A percentile compares a stretch with the other conserved stretches of the same genome.
Conservation (phyloP, 2,797 vertebrate species). For the Craterocephalus amniculus region DNA sequence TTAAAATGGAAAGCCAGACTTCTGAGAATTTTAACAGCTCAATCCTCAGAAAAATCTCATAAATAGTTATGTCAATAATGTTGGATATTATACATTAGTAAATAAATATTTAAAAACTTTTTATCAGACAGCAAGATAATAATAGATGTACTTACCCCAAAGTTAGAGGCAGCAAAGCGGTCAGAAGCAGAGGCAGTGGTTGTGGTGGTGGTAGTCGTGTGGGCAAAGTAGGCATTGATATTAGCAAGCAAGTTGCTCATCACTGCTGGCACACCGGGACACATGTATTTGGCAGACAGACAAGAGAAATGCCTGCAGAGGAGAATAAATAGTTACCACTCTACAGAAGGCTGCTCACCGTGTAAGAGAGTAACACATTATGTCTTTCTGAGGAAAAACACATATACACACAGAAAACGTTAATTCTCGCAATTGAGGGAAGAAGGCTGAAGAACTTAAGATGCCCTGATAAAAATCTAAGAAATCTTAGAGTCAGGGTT, state of each 20-base stretch:
- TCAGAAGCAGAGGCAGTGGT: slow-evolving; percentile 94
- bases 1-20: slow-evolving; percentile 23
- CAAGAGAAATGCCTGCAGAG: slow-evolving; percentile 94
- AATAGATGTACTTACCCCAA: slow-evolving; percentile 86
- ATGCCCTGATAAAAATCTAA: neutral
- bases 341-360: neutral
- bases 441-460: neutral
- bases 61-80: slow-evolving; percentile 2
- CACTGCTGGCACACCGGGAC: slow-evolving; percentile 94
- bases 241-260: slow-evolving; percentile 98
- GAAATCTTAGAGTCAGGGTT: neutral
- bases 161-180: slow-evolving; percentile 96
- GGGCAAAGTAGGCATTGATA: slow-evolving; percentile 97
- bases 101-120: neutral
- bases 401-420: slow-evolving; percentile 5
- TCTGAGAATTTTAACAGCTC: slow-evolving; percentile 24
- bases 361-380: neutral
- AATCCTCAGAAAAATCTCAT: slow-evolving; percentile 17
- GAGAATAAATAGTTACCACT: slow-evolving; percentile 58
- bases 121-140: neutral
- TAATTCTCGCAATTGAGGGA: neutral
- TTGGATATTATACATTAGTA: neutral
- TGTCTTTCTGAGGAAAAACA: neutral
- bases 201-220: slow-evolving; percentile 93
- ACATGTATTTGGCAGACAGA: slow-evolving; percentile 98